These are phyloP conservation scores for Eupithecia pulchellata DNA, from an alignment of 2,888 invertebrate genomes.

Conservation along the genomic window DNA sequence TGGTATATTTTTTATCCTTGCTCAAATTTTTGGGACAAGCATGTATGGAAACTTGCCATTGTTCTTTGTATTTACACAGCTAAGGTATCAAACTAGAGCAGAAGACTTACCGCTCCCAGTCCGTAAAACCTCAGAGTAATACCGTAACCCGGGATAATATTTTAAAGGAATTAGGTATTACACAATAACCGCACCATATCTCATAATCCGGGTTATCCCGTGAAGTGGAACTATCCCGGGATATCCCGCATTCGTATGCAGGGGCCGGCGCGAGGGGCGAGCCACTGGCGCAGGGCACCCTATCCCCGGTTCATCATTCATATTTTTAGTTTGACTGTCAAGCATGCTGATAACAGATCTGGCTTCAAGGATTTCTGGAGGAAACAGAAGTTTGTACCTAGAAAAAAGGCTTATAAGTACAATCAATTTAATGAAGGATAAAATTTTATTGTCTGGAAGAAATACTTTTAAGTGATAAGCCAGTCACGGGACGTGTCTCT, in stretches of 20 bases:
- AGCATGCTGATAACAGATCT: background rate
- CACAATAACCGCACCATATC: slow-evolving; percentile 59
- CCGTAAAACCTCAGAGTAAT: slow-evolving; percentile 13
- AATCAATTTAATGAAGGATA: too few species aligned
- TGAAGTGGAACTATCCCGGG: slow-evolving; percentile 70
- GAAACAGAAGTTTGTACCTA: too few species aligned
- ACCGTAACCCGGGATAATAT: background rate
- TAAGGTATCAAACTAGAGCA: background rate
- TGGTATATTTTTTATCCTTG: too few species aligned
- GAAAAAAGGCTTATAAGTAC: too few species aligned
- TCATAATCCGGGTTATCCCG: slow-evolving; percentile 74
- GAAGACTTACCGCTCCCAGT: background rate
- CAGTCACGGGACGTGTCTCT: too few species aligned
- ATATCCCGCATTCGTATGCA: slow-evolving; percentile 62
- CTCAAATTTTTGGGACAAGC: too few species aligned
- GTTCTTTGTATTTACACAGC: too few species aligned
- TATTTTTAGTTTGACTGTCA: background rate
- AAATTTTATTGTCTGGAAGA: too few species aligned
- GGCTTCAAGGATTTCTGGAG: too few species aligned
- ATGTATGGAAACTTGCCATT: too few species aligned
- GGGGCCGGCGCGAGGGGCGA: slow-evolving; percentile 56
- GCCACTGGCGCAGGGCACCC: slow-evolving; percentile 68
- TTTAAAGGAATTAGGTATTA: slow-evolving; percentile 26
- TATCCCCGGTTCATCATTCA: background rate
- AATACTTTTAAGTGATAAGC: too few species aligned